A percentile compares a stretch with the other conserved stretches of the same genome.
phyloP scores from a whole-genome alignment of 2,113 vertebrate genomes.

The Tetrao urogallus region DNA sequence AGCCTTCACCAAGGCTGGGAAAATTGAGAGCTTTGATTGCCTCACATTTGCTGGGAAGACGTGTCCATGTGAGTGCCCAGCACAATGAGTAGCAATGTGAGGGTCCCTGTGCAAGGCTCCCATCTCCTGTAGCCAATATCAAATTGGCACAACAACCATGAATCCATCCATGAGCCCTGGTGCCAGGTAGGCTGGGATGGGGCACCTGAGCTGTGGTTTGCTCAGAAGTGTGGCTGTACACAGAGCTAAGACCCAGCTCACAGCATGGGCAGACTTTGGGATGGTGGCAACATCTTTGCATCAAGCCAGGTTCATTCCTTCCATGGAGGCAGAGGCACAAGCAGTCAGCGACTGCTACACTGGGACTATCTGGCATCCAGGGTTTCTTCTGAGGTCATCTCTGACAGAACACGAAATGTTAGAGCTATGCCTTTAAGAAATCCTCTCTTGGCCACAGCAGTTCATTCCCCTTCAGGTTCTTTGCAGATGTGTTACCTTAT shows the following conservation, averaged over 20 bases:
- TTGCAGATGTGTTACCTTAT: neutral
- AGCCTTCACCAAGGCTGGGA: neutral
- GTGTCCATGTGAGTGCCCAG: neutral
- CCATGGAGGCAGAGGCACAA: neutral
- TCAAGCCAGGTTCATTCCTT: rapidly evolving
- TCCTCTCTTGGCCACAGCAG: neutral
- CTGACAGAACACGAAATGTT: neutral
- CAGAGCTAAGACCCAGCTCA: neutral
- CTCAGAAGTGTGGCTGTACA: neutral
- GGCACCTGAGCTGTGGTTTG: neutral
- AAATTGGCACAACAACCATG: rapidly evolving
- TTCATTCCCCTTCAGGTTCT: neutral
- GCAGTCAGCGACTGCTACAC: neutral
- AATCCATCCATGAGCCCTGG: neutral
- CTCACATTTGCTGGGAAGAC: neutral
- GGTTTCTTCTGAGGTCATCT: neutral
- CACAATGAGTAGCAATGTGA: neutral
- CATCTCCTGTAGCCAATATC: neutral
- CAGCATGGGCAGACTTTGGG: neutral
- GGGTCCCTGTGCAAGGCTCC: neutral
- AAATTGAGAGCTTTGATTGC: neutral
- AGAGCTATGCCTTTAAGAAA: slow-evolving; percentile 24
- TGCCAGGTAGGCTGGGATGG: neutral
- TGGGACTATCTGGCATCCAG: neutral
- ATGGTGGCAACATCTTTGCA: neutral